Evolutionary conservation across 1,140 invertebrate genomes (phyloP).

Genomic region (Drosophila subpulchrella): DNA sequence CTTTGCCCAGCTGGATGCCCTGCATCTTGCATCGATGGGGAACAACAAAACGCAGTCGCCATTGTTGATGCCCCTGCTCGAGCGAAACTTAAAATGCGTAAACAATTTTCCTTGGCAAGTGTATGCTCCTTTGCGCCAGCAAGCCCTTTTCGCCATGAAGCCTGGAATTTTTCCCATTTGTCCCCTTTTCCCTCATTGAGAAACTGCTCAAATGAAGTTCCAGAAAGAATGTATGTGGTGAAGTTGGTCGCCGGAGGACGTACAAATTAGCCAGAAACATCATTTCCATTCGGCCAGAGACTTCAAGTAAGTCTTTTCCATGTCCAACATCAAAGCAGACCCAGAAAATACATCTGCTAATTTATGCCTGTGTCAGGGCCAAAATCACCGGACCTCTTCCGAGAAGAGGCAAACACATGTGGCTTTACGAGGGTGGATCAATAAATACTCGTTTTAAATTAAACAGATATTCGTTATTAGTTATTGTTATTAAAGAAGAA

Average conservation of each 20-base stretch:
- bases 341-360: conserved; percentile 21
- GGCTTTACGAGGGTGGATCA: background rate
- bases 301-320: conserved; percentile 12
- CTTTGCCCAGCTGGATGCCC: background rate
- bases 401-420: background rate
- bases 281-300: conserved; percentile 34
- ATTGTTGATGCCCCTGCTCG: conserved; percentile 16
- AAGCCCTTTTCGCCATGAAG: background rate
- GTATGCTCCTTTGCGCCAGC: conserved; percentile 2
- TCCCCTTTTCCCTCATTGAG: background rate
- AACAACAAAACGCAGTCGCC: conserved; percentile 27
- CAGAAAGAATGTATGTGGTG: background rate
- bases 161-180: background rate
- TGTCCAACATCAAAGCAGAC: conserved; percentile 28
- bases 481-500: no score
- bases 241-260: background rate
- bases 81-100: conserved; percentile 58
- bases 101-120: conserved; percentile 65
- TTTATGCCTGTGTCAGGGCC: conserved; percentile 21
- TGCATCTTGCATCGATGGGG: conserved; percentile 4
- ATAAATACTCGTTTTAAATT: no score
- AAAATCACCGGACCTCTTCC: background rate
- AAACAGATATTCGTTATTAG: no score
- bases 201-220: conserved; percentile 4
- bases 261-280: conserved; percentile 42